A percentile compares a stretch with the other conserved stretches of the same genome.
Evolutionary conservation across 1,140 invertebrate genomes (phyloP).

Genomic region (Hyles vespertilio): DNA sequence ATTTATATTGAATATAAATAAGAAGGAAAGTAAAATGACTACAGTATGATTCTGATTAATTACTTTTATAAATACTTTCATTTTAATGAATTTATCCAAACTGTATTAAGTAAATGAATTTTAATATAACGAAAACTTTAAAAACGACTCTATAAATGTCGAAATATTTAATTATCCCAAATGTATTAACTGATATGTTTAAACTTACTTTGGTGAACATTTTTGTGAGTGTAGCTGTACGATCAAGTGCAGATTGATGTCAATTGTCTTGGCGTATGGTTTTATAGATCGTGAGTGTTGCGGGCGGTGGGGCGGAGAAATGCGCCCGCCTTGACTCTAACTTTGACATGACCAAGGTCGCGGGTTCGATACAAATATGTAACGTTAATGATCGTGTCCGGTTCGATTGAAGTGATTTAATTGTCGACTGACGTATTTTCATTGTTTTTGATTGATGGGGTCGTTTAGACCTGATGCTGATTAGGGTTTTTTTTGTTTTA

Average conservation of each 20-base stretch:
- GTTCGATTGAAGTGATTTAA: slow-evolving; percentile 14
- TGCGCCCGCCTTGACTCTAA: slow-evolving; percentile 56
- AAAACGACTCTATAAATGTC: too few species aligned
- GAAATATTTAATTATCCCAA: too few species aligned
- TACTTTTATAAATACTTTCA: too few species aligned
- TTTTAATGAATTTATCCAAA: too few species aligned
- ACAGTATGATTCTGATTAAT: too few species aligned
- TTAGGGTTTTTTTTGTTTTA: neutral
- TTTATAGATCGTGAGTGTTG: slow-evolving; percentile 50
- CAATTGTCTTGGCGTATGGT: slow-evolving; percentile 46
- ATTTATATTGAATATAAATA: too few species aligned
- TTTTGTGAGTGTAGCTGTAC: slow-evolving; percentile 39
- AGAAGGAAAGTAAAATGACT: too few species aligned
- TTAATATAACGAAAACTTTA: too few species aligned
- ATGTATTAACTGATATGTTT: neutral
- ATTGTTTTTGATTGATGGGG: slow-evolving; percentile 3
- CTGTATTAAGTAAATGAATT: too few species aligned
- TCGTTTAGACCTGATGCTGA: neutral
- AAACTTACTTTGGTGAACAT: slow-evolving; percentile 65
- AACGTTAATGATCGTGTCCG: slow-evolving; percentile 17
- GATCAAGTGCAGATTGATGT: slow-evolving; percentile 53
- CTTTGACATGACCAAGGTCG: slow-evolving; percentile 50
- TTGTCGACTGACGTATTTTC: slow-evolving; percentile 11
- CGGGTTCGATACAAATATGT: slow-evolving; percentile 14
- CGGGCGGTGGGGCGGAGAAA: slow-evolving; percentile 49